Evolutionary conservation across 2,113 vertebrate species (phyloP), one percentile per base, ranked within the genome.

Genomic region (Zapus hudsonius): DNA sequence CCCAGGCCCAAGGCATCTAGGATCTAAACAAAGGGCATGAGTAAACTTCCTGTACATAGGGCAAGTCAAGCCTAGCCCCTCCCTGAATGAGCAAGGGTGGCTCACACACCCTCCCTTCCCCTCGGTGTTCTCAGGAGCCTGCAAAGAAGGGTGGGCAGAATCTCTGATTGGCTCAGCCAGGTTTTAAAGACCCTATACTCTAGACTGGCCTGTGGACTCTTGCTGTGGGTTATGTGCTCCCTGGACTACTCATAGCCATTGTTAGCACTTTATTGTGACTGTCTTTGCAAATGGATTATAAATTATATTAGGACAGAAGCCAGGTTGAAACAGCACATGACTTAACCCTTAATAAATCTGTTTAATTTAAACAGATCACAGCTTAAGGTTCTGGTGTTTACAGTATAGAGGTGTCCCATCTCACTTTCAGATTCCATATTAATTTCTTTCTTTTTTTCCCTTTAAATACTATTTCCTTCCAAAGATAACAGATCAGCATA

Each of bases 1-100:
- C 98, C 98, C 91, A 99, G 94, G 1, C 98, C 99, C 80, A 99
- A 91, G 55, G 95, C 63, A 69, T 99, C 98, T 89, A 99, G 97
- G 92, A 99, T 96, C 99, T 99, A 94, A 57, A 92, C 59, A 92
- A 82, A 95, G 97, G 84, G 25, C 23, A 47, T 1, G 7, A 1
- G 10, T 96, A 89, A 90, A 40, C 57, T 61, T 70, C 29, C 19
- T 19, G 38, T 47, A 31, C 36, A 52, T 42, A 70, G 15, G 61
- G 7, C 1, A 0, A 2, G 20, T 22, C 2, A 5, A 13, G 11
- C 55, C 19, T 8, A 63, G 7, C 12, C 10, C n/a, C 63, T 40
- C 74, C 31, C 12, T 31, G 69, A 55, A 47, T 19, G 64, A 64
- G 64, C 67, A 55, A 25, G 42, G 31, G 13, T 0, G 44, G 23